Percentiles rank a stretch among this genome's conserved stretches.
These are phyloP conservation scores for Drosophila ezoana DNA, from an alignment of 2,888 invertebrate genomes.

Conservation along the genomic window DNA sequence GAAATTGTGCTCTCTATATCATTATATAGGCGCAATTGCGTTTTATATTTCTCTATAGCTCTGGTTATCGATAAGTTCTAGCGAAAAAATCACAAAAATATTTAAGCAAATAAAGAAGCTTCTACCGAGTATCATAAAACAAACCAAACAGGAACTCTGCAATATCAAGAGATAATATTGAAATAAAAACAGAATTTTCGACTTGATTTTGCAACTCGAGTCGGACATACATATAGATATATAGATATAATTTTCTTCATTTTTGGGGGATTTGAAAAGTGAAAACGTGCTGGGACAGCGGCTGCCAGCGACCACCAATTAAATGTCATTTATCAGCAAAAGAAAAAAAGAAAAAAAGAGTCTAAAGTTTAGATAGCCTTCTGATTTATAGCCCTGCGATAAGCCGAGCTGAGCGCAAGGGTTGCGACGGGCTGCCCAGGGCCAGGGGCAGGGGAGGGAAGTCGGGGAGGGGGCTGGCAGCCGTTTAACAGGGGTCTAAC, in stretches of 20 bases:
- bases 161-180: conserved; percentile 26
- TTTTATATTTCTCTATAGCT: conserved; percentile 16
- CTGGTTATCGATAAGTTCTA: conserved; percentile 36
- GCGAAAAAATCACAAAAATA: conserved; percentile 62
- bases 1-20: conserved; percentile 21
- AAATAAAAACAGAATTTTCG: conserved; percentile 16
- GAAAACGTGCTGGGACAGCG: conserved; percentile 63
- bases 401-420: conserved; percentile 30
- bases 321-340: conserved; percentile 78
- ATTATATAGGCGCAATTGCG: conserved; percentile 43
- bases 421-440: not conserved
- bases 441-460: not conserved
- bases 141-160: conserved; percentile 12
- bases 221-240: conserved; percentile 4
- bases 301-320: conserved; percentile 61
- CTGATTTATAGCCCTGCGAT: conserved; percentile 81
- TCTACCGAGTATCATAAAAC: conserved; percentile 51
- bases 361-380: conserved; percentile 82
- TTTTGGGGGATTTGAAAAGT: conserved; percentile 30
- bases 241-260: not conserved
- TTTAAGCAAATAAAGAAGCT: conserved; percentile 68
- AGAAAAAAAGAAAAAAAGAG: conserved; percentile 19
- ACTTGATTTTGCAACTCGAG: conserved; percentile 27
- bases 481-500: not conserved
- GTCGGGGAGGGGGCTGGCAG: not conserved